These are phyloP conservation scores for Geotrypetes seraphini DNA, from an alignment of 2,797 vertebrate species.

Conservation along the genomic window DNA sequence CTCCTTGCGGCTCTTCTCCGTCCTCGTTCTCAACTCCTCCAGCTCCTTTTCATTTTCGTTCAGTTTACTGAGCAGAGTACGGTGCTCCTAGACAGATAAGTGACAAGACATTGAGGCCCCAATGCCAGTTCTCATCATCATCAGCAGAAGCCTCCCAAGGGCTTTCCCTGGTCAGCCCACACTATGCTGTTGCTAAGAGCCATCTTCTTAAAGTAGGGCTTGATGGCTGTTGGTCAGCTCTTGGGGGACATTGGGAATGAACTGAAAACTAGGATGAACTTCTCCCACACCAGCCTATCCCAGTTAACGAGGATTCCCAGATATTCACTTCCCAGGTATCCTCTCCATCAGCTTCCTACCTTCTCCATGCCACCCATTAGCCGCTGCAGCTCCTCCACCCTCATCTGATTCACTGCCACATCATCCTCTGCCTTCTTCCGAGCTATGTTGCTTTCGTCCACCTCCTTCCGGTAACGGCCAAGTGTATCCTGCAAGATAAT, in stretches of 20 bases:
- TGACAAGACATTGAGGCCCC: neutral
- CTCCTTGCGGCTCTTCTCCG: slow-evolving; percentile 52
- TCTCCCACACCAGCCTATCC: neutral
- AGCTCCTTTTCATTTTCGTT: slow-evolving; percentile 62
- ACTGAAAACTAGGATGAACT: no score
- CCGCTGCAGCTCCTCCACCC: slow-evolving; percentile 66
- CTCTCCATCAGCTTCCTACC: no score
- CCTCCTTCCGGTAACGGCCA: slow-evolving; percentile 51
- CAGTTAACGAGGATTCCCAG: neutral
- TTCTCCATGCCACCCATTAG: slow-evolving; percentile 72
- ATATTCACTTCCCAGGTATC: no score
- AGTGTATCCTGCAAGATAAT: slow-evolving; percentile 34
- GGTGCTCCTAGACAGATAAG: slow-evolving; percentile 66
- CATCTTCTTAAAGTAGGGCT: no score
- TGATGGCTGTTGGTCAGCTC: neutral
- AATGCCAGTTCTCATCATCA: no score
- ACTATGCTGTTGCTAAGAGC: no score
- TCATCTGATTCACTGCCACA: slow-evolving; percentile 48
- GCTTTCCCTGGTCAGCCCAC: no score
- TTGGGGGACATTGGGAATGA: no score
- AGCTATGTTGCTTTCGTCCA: slow-evolving; percentile 46
- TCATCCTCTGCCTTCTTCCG: slow-evolving; percentile 48
- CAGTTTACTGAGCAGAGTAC: slow-evolving; percentile 56
- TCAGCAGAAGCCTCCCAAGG: no score
- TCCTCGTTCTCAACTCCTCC: slow-evolving; percentile 43